Evolutionary conservation across 2,797 vertebrate species (phyloP).

Genomic region (Rhabdophis nuchalis): DNA sequence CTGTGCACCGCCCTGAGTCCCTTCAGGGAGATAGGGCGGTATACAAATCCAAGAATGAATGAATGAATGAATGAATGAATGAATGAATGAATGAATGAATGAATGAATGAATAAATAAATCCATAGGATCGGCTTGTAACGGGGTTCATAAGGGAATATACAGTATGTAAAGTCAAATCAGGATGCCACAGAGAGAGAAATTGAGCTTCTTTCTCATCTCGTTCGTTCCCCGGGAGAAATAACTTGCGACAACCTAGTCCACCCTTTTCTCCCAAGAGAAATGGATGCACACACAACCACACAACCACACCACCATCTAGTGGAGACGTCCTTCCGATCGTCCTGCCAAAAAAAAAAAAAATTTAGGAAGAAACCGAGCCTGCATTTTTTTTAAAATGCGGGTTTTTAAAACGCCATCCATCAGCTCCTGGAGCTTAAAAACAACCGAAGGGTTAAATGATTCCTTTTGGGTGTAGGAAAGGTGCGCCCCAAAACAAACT

Average conservation of each 20-base stretch:
- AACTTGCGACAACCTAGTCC: neutral
- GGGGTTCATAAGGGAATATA: neutral
- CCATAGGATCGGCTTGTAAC: neutral
- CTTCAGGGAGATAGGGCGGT: too few relatives aligned
- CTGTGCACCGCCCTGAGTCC: too few relatives aligned
- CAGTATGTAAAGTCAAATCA: neutral
- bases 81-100: too few relatives aligned
- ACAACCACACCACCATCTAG: conserved; percentile 59
- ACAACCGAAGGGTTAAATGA: neutral
- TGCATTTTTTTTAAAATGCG: neutral
- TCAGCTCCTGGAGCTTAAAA: neutral
- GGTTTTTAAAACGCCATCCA: neutral
- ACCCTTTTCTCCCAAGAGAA: neutral
- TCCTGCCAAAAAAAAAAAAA: neutral
- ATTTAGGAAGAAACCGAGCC: neutral
- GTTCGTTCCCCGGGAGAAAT: conserved; percentile 27
- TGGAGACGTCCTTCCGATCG: conserved; percentile 13
- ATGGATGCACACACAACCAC: conserved; percentile 39
- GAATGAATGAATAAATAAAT: too few relatives aligned
- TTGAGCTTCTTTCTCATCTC: neutral
- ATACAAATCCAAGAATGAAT: too few relatives aligned
- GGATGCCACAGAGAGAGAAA: neutral
- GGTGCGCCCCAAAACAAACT: neutral
- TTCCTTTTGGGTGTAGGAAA: neutral
- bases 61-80: too few relatives aligned